These are phyloP conservation scores for Nesidiocoris tenuis DNA, from an alignment of 2,888 invertebrate species.

Conservation along the genomic window DNA sequence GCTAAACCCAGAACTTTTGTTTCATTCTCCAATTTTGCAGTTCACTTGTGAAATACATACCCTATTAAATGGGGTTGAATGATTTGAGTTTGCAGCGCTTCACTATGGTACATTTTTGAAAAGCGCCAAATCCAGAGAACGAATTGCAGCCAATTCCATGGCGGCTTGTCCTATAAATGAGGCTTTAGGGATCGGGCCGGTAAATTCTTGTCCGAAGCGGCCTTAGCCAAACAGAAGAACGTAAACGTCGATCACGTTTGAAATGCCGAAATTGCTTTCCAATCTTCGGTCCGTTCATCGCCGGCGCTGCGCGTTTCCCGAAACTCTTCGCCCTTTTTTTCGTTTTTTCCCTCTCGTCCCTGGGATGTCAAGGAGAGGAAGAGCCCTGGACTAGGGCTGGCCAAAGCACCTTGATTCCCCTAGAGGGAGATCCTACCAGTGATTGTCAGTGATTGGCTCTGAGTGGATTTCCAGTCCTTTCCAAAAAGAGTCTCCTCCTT, in stretches of 20 bases:
- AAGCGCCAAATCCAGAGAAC: no score
- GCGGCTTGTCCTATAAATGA: no score
- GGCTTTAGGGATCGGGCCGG: no score
- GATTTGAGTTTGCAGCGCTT: no score
- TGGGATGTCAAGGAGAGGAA: not conserved
- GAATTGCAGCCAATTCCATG: no score
- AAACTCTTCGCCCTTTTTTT: not conserved
- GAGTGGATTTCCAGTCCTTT: slow-evolving; percentile 39
- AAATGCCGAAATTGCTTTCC: not conserved
- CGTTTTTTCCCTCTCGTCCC: not conserved
- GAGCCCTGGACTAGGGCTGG: not conserved
- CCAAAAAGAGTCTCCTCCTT: not conserved
- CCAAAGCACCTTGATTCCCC: slow-evolving; percentile 32
- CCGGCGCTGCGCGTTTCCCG: not conserved
- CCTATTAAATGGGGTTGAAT: no score
- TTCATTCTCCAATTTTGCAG: no score
- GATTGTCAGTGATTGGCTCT: slow-evolving; percentile 42
- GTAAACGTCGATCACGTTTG: not conserved
- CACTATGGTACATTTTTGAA: no score
- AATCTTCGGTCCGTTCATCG: not conserved
- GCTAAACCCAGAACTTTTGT: no score
- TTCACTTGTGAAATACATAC: no score
- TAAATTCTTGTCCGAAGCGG: no score
- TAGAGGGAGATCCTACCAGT: slow-evolving; percentile 35
- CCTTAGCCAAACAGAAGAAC: no score